These are phyloP conservation scores for Orius insidiosus DNA, from an alignment of 1,140 invertebrate species.

Conservation along the genomic window DNA sequence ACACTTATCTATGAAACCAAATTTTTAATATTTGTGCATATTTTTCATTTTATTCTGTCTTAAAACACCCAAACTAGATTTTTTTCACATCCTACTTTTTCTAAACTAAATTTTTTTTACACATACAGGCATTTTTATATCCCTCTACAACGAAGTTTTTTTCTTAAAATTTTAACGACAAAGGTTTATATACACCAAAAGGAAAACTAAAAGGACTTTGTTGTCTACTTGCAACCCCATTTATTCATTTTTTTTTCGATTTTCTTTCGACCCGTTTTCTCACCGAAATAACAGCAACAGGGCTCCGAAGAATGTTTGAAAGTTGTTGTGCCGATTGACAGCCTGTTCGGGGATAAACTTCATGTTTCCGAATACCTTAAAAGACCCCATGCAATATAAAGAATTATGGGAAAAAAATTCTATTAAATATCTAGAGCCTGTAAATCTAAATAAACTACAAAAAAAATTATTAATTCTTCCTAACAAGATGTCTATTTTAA, in stretches of 20 bases:
- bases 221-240: too few species aligned
- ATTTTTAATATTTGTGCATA: too few species aligned
- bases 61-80: too few species aligned
- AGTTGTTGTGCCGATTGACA: constrained; percentile 93
- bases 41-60: too few species aligned
- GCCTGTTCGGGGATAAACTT: constrained; percentile 68
- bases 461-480: too few species aligned
- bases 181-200: neutral
- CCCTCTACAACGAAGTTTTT: neutral
- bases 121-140: too few species aligned
- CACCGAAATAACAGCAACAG: constrained; percentile 91
- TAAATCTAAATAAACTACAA: too few species aligned
- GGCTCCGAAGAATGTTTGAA: constrained; percentile 84
- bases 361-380: constrained; percentile 86
- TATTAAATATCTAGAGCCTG: too few species aligned
- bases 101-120: too few species aligned
- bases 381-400: constrained; percentile 21
- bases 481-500: too few species aligned
- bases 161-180: neutral
- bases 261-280: constrained; percentile 29
- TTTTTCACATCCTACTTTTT: too few species aligned
- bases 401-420: constrained; percentile 4
- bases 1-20: neutral
- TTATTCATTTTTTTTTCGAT: too few species aligned
- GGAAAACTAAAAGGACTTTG: neutral